These are phyloP conservation scores for Oncorhynchus nerka DNA, from an alignment of 2,113 vertebrate species.

Conservation along the genomic window DNA sequence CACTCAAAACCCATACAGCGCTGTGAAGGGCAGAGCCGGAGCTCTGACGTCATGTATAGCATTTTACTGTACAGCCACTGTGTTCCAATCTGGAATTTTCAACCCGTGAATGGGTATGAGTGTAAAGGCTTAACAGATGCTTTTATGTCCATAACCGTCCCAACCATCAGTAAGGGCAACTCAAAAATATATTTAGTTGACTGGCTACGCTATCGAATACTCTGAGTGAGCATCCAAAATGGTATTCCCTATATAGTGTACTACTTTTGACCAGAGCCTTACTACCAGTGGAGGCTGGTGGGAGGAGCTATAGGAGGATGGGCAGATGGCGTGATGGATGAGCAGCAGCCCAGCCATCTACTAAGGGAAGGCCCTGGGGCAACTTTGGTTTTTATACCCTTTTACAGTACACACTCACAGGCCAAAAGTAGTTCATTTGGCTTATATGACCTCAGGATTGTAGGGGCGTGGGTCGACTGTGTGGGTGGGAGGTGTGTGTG, in stretches of 20 bases:
- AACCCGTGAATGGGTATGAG: no score
- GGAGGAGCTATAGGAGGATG: no score
- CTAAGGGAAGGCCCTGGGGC: background rate
- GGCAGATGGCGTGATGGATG: background rate
- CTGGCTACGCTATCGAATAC: background rate
- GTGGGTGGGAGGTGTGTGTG: background rate
- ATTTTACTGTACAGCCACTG: no score
- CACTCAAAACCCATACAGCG: no score
- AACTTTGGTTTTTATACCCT: background rate
- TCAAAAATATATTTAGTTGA: no score
- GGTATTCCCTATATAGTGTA: background rate
- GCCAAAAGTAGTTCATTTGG: background rate
- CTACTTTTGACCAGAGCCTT: background rate
- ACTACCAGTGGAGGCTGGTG: no score
- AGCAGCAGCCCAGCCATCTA: background rate
- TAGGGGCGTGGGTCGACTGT: background rate
- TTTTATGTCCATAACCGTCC: no score
- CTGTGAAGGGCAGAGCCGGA: no score
- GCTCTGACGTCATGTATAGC: no score
- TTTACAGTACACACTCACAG: background rate
- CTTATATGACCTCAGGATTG: background rate
- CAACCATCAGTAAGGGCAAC: no score
- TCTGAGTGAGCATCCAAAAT: background rate
- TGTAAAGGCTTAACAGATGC: no score
- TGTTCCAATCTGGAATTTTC: no score